phyloP scores from a whole-genome alignment of 2,113 vertebrate species.

The Malurus melanocephalus region DNA sequence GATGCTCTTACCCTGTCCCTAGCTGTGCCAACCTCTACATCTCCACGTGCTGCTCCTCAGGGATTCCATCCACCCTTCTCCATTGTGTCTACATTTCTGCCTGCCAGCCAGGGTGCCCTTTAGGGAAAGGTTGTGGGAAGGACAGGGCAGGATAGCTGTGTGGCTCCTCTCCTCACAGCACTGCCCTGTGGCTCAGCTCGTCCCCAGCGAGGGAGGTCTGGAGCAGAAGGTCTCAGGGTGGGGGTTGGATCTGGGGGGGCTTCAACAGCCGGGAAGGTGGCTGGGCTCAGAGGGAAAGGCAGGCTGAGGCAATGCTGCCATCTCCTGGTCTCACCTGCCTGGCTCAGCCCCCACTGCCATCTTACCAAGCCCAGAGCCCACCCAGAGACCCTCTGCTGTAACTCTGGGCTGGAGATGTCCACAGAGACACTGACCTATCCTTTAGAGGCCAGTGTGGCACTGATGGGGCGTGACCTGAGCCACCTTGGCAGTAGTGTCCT shows the following conservation, averaged over 20 bases:
- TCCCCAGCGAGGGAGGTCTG: background rate
- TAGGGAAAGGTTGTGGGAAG: background rate
- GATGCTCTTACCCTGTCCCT: background rate
- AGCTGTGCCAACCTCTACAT: background rate
- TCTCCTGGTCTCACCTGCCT: constrained; percentile 55
- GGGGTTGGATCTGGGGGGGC: background rate
- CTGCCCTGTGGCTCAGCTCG: background rate
- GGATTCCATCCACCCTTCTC: background rate
- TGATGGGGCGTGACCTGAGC: rapidly evolving
- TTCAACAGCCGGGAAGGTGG: background rate
- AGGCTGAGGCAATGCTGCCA: constrained; percentile 55
- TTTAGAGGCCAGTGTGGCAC: background rate
- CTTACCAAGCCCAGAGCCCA: background rate
- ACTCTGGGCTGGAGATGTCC: background rate
- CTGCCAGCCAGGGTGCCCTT: background rate
- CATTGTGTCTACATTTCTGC: rapidly evolving
- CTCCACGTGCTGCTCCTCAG: background rate
- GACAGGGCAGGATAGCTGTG: background rate
- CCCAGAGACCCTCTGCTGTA: background rate
- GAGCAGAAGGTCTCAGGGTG: background rate
- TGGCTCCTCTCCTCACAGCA: background rate
- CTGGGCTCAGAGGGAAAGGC: background rate
- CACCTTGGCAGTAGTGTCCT: background rate
- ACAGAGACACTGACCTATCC: background rate
- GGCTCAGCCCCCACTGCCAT: background rate